phyloP scores from a whole-genome alignment of 1,140 invertebrate species.

The Diabrotica virgifera region DNA sequence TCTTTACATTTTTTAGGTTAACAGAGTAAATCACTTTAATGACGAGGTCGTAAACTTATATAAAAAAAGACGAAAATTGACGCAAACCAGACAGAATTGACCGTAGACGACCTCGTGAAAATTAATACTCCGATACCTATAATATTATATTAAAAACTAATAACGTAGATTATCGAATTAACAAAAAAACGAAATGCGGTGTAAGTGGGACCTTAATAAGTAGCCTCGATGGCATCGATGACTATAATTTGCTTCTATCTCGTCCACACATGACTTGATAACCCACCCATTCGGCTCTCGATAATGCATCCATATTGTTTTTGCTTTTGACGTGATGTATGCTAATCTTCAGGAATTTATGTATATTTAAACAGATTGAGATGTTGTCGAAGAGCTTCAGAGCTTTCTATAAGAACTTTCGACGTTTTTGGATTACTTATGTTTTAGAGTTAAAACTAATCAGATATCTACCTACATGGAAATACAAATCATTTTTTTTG shows the following conservation, averaged over 20 bases:
- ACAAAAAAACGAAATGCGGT: constrained; percentile 27
- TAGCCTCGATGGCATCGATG: constrained; percentile 33
- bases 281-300: constrained; percentile 32
- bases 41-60: too few relatives aligned
- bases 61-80: too few relatives aligned
- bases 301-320: constrained; percentile 37
- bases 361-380: constrained; percentile 3
- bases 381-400: neutral
- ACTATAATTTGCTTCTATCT: constrained; percentile 39
- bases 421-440: too few relatives aligned
- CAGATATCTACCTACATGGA: too few relatives aligned
- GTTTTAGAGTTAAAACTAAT: too few relatives aligned
- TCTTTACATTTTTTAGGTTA: too few relatives aligned
- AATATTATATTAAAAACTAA: constrained; percentile 31
- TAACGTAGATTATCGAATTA: constrained; percentile 34
- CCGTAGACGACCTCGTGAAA: constrained; percentile 4
- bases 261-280: constrained; percentile 31
- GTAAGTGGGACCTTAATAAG: constrained; percentile 36
- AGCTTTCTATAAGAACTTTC: neutral
- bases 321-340: constrained; percentile 3
- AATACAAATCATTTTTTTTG: too few relatives aligned
- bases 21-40: too few relatives aligned
- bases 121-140: constrained; percentile 13
- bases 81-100: neutral
- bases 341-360: neutral